Conservation (phyloP, 2,113 vertebrate genomes). For the Corapipo altera region DNA sequence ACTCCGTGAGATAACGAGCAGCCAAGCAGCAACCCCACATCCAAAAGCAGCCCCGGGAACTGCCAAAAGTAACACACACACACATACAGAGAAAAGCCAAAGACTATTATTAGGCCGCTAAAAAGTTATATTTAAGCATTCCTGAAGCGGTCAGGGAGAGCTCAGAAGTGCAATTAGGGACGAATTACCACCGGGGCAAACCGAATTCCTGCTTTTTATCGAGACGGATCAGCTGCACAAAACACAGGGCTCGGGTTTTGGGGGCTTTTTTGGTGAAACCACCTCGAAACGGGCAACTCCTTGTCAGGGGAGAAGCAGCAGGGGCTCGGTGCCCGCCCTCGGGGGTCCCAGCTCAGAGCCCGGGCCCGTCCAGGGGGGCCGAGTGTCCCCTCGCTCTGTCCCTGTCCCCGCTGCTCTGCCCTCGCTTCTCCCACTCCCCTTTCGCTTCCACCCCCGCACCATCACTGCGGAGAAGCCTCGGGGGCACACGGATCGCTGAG, state of each 20-base stretch:
- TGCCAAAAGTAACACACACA: background rate
- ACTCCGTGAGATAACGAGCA: background rate
- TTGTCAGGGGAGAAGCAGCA: background rate
- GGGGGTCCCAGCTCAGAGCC: background rate
- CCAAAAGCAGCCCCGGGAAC: background rate
- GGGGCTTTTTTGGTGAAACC: background rate
- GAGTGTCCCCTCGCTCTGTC: background rate
- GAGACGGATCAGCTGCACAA: background rate
- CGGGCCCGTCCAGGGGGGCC: too few species aligned
- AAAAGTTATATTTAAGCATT: background rate
- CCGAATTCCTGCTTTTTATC: background rate
- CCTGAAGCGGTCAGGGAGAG: background rate
- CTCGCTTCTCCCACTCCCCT: background rate
- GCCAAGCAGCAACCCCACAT: background rate
- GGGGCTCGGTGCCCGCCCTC: background rate
- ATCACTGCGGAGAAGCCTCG: background rate
- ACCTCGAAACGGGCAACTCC: background rate
- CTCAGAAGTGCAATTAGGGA: background rate
- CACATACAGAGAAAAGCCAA: background rate
- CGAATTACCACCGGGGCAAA: accelerated
- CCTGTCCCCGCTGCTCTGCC: too few species aligned
- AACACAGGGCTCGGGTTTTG: background rate
- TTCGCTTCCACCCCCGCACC: background rate
- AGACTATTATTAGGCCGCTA: background rate
- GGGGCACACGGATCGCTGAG: background rate